These are phyloP conservation scores for Sialis lutaria DNA, from an alignment of 2,888 invertebrate genomes.

Conservation along the genomic window DNA sequence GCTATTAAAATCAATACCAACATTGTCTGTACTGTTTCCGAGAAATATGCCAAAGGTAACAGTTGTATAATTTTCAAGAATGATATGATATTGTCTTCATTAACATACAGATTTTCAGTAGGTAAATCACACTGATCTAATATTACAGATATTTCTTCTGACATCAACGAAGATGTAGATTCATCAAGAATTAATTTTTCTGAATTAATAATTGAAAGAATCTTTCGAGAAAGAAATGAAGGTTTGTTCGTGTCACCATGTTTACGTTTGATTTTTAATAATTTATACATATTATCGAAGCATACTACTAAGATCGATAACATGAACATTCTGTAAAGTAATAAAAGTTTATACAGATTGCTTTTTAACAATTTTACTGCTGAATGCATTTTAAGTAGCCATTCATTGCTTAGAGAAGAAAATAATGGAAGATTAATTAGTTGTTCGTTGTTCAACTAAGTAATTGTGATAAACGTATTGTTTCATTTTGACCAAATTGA, in stretches of 20 bases:
- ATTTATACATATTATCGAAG: neutral
- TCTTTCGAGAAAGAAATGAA: neutral
- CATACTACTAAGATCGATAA: neutral
- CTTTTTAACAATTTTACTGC: too few relatives aligned
- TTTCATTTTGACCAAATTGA: too few relatives aligned
- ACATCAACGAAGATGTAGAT: too few relatives aligned
- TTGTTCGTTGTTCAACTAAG: too few relatives aligned
- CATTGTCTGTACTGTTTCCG: neutral
- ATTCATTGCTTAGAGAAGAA: too few relatives aligned
- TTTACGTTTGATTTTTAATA: constrained; percentile 1
- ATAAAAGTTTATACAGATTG: too few relatives aligned
- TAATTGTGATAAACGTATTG: too few relatives aligned
- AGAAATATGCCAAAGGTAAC: neutral
- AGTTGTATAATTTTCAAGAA: neutral
- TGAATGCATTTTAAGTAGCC: too few relatives aligned
- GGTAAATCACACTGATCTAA: too few relatives aligned
- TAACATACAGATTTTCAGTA: neutral
- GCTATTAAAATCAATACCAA: neutral
- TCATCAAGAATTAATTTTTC: too few relatives aligned
- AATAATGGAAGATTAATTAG: too few relatives aligned
- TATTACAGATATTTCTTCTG: too few relatives aligned
- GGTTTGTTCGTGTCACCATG: neutral
- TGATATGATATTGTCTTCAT: neutral
- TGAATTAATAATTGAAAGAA: neutral
- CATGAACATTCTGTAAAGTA: neutral